These are phyloP conservation scores for Sialis fuliginosa DNA, from an alignment of 2,888 invertebrate species.

Conservation along the genomic window DNA sequence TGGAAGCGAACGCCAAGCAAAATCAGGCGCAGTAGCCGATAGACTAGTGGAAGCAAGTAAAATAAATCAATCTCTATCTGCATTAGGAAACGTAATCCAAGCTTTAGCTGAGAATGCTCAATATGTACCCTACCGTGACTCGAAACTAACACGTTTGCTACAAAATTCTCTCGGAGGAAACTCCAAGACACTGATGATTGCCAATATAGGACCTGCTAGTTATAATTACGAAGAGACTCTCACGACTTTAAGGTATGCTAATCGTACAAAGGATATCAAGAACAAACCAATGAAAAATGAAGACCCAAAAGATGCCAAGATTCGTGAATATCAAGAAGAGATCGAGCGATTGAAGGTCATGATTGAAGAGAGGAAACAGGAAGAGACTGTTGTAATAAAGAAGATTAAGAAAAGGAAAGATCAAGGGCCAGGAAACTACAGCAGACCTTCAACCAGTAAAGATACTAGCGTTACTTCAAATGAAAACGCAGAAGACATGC, in stretches of 20 bases:
- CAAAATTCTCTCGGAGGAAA: slow-evolving; percentile 98
- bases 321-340: slow-evolving; percentile 85
- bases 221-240: slow-evolving; percentile 97
- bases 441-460: slow-evolving; percentile 11
- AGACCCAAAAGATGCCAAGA: slow-evolving; percentile 94
- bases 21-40: slow-evolving; percentile 89
- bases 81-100: slow-evolving; percentile 96
- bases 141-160: slow-evolving; percentile 85
- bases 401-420: slow-evolving; percentile 23
- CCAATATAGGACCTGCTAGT: slow-evolving; percentile 93
- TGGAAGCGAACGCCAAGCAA: slow-evolving; percentile 92
- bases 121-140: slow-evolving; percentile 95
- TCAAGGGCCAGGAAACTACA: slow-evolving; percentile 26
- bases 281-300: slow-evolving; percentile 98
- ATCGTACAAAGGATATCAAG: slow-evolving; percentile 95
- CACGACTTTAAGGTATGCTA: slow-evolving; percentile 91
- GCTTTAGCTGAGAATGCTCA: slow-evolving; percentile 88
- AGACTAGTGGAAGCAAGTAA: slow-evolving; percentile 90
- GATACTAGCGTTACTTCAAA: slow-evolving; percentile 28
- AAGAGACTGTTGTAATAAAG: slow-evolving; percentile 22
- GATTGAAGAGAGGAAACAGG: slow-evolving; percentile 12
- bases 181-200: slow-evolving; percentile 98
- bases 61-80: slow-evolving; percentile 91
- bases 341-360: slow-evolving; percentile 45
- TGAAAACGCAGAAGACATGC: slow-evolving; percentile 26